Percentiles rank a stretch among this genome's conserved stretches.
phyloP scores from a whole-genome alignment of 2,113 vertebrate species.

The Cebus imitator region DNA sequence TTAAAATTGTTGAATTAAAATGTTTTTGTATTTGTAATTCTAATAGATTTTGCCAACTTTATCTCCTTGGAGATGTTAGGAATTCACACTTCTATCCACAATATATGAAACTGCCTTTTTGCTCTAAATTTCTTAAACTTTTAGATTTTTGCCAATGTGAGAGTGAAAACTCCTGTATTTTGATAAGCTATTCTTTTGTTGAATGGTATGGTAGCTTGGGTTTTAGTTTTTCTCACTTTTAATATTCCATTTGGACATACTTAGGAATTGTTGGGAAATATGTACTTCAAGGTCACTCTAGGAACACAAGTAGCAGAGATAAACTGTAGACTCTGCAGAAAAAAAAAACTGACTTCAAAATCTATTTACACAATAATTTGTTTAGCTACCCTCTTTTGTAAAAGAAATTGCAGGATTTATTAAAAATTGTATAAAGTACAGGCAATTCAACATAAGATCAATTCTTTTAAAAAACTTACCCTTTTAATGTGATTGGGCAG shows the following conservation, averaged over 20 bases:
- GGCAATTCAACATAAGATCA: not conserved
- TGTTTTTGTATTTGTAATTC: conserved; percentile 4
- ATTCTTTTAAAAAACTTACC: not conserved
- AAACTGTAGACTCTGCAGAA: not conserved
- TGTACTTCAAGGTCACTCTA: not conserved
- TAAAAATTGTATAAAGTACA: not conserved
- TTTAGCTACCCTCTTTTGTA: not conserved
- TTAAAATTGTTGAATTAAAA: not conserved
- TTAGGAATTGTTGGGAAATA: not conserved
- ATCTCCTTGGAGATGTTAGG: not conserved
- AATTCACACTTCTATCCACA: not conserved
- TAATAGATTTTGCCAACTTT: not conserved
- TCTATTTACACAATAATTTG: not conserved
- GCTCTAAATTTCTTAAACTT: not conserved
- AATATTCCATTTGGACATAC: not conserved
- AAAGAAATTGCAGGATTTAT: not conserved
- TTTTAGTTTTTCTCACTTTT: not conserved
- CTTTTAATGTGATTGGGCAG: not conserved
- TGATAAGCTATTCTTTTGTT: not conserved
- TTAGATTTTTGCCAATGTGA: not conserved
- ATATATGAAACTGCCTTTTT: not conserved
- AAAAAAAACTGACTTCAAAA: not conserved
- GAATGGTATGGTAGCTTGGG: not conserved
- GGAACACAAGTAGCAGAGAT: not conserved
- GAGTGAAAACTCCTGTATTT: not conserved